phyloP scores from a whole-genome alignment of 2,888 invertebrate species.

The Apamea sordens region DNA sequence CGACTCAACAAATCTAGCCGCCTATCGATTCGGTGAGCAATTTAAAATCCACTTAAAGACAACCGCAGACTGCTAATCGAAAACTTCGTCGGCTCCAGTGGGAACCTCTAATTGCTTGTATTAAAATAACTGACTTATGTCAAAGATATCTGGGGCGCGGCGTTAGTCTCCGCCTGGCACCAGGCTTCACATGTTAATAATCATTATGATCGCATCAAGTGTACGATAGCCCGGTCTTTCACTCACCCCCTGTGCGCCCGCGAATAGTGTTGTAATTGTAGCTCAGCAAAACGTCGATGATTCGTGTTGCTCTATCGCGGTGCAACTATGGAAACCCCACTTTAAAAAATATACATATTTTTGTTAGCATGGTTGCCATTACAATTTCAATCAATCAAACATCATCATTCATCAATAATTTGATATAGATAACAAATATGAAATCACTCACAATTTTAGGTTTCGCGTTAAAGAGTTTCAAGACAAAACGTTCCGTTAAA shows the following conservation, averaged over 20 bases:
- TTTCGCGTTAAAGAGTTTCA: background rate
- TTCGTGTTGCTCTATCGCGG: slow-evolving; percentile 4
- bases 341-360: background rate
- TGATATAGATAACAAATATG: background rate
- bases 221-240: slow-evolving; percentile 85
- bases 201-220: slow-evolving; percentile 90
- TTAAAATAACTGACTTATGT: slow-evolving; percentile 90
- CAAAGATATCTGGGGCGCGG: slow-evolving; percentile 88
- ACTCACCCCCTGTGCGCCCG: slow-evolving; percentile 69
- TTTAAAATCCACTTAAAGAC: slow-evolving; percentile 89
- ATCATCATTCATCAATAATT: no score
- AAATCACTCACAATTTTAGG: background rate
- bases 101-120: slow-evolving; percentile 89
- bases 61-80: slow-evolving; percentile 88
- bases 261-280: slow-evolving; percentile 61
- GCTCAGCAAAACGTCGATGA: slow-evolving; percentile 40
- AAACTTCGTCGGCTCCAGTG: slow-evolving; percentile 85
- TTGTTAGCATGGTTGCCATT: background rate
- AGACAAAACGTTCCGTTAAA: background rate
- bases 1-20: slow-evolving; percentile 66
- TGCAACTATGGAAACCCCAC: background rate
- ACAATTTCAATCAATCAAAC: no score
- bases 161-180: slow-evolving; percentile 86
- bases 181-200: slow-evolving; percentile 89
- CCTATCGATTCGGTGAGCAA: slow-evolving; percentile 84